A percentile compares a stretch with the other conserved stretches of the same genome.
Evolutionary conservation across 2,888 invertebrate species (phyloP).

Genomic region (Ferdinandea cuprea): DNA sequence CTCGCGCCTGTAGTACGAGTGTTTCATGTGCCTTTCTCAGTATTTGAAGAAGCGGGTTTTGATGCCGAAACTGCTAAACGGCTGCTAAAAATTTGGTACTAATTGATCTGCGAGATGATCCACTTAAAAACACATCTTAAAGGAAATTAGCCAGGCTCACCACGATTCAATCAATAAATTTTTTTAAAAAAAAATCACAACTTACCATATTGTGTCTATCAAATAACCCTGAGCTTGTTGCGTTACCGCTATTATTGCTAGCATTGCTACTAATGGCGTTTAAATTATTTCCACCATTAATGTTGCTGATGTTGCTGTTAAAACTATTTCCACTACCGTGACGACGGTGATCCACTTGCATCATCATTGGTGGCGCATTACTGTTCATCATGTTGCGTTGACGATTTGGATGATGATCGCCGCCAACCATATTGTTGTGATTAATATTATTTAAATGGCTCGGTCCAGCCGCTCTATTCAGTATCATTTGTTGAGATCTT

Average conservation of each 20-base stretch:
- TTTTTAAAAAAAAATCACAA: too few relatives aligned
- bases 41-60: too few relatives aligned
- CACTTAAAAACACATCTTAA: too few relatives aligned
- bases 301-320: conserved; percentile 48
- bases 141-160: too few relatives aligned
- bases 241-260: conserved; percentile 75
- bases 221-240: conserved; percentile 79
- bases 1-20: too few relatives aligned
- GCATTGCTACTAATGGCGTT: conserved; percentile 70
- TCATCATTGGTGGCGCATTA: conserved; percentile 58
- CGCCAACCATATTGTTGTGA: conserved; percentile 62
- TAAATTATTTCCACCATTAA: conserved; percentile 51
- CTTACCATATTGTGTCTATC: conserved; percentile 78
- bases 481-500: conserved; percentile 77
- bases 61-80: too few relatives aligned
- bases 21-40: too few relatives aligned
- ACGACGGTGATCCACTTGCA: conserved; percentile 70
- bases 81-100: too few relatives aligned
- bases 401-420: conserved; percentile 73
- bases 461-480: conserved; percentile 77
- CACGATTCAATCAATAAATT: conserved; percentile 2
- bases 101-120: too few relatives aligned
- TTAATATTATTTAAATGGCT: conserved; percentile 76
- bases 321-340: conserved; percentile 66
- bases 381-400: conserved; percentile 67